Percentiles rank a stretch among this genome's conserved stretches.
These are phyloP conservation scores for Rostratula benghalensis DNA, from an alignment of 2,113 vertebrate species.

Conservation along the genomic window DNA sequence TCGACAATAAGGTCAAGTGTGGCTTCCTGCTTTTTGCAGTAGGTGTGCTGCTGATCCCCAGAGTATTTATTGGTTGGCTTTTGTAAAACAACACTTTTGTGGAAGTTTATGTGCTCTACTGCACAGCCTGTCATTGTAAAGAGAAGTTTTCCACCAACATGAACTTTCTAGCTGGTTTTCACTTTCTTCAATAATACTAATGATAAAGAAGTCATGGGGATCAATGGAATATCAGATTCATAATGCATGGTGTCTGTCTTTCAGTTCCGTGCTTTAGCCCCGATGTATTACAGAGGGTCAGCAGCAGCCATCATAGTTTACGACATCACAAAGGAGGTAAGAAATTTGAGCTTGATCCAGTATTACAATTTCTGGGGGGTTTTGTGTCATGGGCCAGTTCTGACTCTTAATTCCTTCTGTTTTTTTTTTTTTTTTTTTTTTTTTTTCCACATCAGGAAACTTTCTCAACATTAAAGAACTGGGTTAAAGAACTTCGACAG, in stretches of 20 bases:
- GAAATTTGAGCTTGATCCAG: background rate
- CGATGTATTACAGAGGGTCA: conserved; percentile 98
- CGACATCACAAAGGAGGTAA: conserved; percentile 99
- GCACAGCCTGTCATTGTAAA: background rate
- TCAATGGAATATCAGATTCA: background rate
- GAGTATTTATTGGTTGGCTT: background rate
- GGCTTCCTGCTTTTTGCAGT: background rate
- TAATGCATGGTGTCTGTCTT: background rate
- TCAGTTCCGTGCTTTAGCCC: conserved; percentile 95
- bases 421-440: too few species aligned
- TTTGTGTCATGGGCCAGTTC: background rate
- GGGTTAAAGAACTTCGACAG: conserved; percentile 96
- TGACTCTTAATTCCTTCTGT: background rate
- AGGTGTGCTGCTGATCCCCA: background rate
- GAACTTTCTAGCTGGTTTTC: background rate
- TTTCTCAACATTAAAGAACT: conserved; percentile 95
- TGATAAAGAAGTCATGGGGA: background rate
- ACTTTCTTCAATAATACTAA: background rate
- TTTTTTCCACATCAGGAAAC: conserved; percentile 81
- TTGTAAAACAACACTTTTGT: background rate
- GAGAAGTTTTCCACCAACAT: background rate
- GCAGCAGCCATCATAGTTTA: conserved; percentile 97
- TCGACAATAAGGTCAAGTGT: background rate
- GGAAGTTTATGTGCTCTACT: background rate
- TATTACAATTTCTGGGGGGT: background rate